Evolutionary conservation across 53 echinoderm and acorn worm genomes (phyloP).

Genomic region (Arbacia lixula): DNA sequence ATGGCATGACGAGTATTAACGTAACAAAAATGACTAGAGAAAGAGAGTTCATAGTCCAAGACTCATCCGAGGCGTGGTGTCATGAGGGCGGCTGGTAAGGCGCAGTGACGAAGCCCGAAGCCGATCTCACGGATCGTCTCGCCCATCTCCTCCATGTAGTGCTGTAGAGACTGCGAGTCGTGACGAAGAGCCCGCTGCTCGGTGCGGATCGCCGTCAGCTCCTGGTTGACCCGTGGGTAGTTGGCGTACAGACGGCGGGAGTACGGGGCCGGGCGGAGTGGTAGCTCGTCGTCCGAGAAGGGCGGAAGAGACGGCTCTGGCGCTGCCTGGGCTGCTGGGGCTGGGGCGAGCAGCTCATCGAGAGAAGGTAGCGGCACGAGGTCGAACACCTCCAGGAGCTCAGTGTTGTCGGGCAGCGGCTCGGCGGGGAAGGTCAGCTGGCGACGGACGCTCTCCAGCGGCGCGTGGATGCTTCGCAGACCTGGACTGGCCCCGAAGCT

Average conservation of each 20-base stretch:
- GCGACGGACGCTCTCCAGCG: not conserved
- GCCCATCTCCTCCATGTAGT: not conserved
- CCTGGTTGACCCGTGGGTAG: not conserved
- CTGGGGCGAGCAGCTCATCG: not conserved
- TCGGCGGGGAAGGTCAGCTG: not conserved
- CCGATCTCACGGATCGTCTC: not conserved
- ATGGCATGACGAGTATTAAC: too few species aligned
- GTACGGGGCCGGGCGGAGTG: slow-evolving; percentile 14
- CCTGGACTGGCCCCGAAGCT: too few species aligned
- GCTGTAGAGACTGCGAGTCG: not conserved
- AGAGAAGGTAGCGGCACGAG: slow-evolving; percentile 5
- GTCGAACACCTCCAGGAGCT: slow-evolving; percentile 1
- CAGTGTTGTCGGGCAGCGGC: too few species aligned
- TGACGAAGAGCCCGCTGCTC: not conserved
- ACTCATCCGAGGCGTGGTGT: not conserved
- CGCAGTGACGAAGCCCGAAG: not conserved
- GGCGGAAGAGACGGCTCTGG: not conserved
- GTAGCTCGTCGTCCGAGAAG: not conserved
- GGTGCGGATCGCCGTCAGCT: not conserved
- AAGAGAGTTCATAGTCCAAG: not conserved
- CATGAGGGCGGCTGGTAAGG: not conserved
- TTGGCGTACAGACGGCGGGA: not conserved
- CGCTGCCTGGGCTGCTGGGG: too few species aligned
- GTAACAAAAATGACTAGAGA: not conserved
- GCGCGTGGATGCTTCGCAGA: not conserved